Conservation (phyloP, 2,797 vertebrate genomes). For the Vireo griseus region DNA sequence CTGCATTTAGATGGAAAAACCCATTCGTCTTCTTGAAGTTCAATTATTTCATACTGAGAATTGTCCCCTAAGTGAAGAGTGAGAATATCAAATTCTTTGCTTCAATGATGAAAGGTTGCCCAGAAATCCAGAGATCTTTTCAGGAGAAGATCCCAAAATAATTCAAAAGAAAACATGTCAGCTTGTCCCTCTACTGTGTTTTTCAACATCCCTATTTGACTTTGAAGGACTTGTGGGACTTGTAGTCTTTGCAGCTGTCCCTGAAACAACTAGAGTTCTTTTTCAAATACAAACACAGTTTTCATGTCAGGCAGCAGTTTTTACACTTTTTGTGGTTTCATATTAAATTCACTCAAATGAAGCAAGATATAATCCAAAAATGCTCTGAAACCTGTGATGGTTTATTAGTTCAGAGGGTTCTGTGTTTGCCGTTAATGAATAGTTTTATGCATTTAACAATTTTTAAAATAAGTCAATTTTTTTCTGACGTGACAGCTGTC, state of each 20-base stretch:
- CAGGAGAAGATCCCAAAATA: not conserved
- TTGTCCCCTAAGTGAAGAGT: not conserved
- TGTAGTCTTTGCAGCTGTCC: not conserved
- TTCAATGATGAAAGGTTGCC: not conserved
- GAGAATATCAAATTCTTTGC: not conserved
- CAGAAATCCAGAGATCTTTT: not conserved
- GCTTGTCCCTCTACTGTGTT: not conserved
- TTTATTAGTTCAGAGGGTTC: not conserved
- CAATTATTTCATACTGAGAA: not conserved
- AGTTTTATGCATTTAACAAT: not conserved
- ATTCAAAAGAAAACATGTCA: not conserved
- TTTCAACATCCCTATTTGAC: not conserved
- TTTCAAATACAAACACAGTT: not conserved
- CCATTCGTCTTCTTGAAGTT: not conserved
- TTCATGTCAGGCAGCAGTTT: not conserved
- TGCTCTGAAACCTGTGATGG: not conserved
- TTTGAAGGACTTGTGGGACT: not conserved
- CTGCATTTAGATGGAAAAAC: not conserved
- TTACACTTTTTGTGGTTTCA: not conserved
- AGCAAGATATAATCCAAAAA: not conserved
- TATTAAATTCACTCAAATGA: not conserved
- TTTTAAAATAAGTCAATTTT: not conserved
- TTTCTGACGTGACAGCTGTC: not conserved
- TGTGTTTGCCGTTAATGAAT: not conserved
- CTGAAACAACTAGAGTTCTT: not conserved